These are phyloP conservation scores for Hyperoplus immaculatus DNA, from an alignment of 2,797 vertebrate genomes.

Conservation along the genomic window DNA sequence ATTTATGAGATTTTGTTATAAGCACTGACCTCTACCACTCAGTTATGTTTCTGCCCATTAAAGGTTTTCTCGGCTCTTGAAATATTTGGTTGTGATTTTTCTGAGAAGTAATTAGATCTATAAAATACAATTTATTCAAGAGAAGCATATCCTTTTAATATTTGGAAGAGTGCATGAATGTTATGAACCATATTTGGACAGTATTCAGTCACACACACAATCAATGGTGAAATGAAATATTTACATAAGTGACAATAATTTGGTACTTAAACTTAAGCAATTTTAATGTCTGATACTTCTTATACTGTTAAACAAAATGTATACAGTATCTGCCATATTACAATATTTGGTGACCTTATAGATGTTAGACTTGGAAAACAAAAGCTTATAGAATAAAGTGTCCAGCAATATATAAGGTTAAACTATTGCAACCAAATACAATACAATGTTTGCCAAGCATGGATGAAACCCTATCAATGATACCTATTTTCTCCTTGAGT, in stretches of 20 bases:
- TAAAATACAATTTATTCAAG: not conserved
- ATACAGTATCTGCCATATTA: no score
- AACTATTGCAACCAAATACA: not conserved
- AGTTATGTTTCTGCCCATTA: conserved; percentile 87
- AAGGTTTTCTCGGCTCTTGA: conserved; percentile 79
- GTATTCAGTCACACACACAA: not conserved
- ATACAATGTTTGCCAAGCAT: not conserved
- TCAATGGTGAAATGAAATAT: not conserved
- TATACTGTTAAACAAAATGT: no score
- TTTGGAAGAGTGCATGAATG: not conserved
- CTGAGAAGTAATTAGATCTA: not conserved
- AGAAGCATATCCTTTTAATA: not conserved
- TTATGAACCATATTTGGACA: not conserved
- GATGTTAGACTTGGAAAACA: not conserved
- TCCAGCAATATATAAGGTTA: not conserved
- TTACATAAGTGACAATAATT: not conserved
- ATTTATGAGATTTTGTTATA: conserved; percentile 87
- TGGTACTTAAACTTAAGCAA: not conserved
- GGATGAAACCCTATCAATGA: not conserved
- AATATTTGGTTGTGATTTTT: conserved; percentile 27
- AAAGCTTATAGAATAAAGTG: not conserved
- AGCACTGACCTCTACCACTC: conserved; percentile 84
- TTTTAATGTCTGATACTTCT: not conserved
- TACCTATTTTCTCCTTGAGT: not conserved
- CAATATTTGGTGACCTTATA: not conserved